Evolutionary conservation across 1,140 invertebrate species (phyloP).

Genomic region (Brachionus sp.): DNA sequence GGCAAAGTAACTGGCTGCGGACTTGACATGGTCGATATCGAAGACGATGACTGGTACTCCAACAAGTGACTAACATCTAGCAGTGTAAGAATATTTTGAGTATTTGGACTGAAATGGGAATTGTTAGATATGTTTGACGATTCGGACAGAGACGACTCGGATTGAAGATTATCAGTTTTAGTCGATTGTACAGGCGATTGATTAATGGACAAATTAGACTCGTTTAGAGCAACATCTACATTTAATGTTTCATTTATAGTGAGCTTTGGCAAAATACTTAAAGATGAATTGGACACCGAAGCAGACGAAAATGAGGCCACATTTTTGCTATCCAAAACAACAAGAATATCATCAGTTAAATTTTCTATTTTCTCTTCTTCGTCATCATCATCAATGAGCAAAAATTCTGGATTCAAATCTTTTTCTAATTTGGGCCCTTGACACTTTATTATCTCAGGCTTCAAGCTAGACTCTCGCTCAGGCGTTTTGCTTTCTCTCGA

Average conservation of each 20-base stretch:
- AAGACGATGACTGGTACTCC: constrained; percentile 22
- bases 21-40: background rate
- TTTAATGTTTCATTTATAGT: background rate
- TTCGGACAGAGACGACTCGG: constrained; percentile 5
- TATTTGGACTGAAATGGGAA: background rate
- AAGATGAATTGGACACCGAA: background rate
- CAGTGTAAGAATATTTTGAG: background rate
- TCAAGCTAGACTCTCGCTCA: background rate
- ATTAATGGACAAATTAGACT: background rate
- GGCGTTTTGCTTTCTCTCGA: background rate
- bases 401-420: constrained; percentile 25
- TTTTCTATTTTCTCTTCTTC: background rate
- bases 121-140: background rate
- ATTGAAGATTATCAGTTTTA: constrained; percentile 35
- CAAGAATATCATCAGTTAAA: background rate
- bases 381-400: constrained; percentile 16
- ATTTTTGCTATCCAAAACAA: background rate
- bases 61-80: constrained; percentile 30
- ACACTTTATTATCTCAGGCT: background rate
- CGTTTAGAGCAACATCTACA: background rate
- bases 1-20: background rate
- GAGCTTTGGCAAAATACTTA: background rate
- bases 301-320: constrained; percentile 12
- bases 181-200: background rate
- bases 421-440: background rate